These are phyloP conservation scores for Pteronotus mesoamericanus DNA, from an alignment of 2,797 vertebrate genomes.

Conservation along the genomic window DNA sequence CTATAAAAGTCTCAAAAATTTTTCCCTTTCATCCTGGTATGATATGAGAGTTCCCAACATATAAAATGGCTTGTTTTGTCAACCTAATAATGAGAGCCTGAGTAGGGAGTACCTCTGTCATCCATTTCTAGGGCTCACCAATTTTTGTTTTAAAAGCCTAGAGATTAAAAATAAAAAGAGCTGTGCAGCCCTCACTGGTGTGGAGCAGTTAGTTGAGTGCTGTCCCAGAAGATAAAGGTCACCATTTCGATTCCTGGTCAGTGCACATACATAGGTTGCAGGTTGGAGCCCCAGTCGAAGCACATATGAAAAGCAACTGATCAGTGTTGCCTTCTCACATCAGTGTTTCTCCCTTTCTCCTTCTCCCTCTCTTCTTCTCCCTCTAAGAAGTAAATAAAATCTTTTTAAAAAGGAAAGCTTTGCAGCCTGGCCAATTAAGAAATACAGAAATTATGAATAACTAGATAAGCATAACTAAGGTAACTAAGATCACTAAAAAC, in stretches of 20 bases:
- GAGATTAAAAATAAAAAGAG: constrained; percentile 31
- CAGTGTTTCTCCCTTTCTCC: too few species aligned
- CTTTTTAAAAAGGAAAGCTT: too few species aligned
- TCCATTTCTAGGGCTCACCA: background rate
- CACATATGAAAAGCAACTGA: too few species aligned
- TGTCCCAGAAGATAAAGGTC: too few species aligned
- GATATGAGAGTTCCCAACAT: background rate
- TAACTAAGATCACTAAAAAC: constrained; percentile 33
- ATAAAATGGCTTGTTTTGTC: background rate
- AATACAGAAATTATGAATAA: constrained; percentile 50
- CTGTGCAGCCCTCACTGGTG: background rate
- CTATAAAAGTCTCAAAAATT: background rate
- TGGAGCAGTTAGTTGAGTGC: too few species aligned
- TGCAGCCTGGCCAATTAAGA: constrained; percentile 11
- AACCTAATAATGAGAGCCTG: background rate
- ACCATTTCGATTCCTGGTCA: too few species aligned
- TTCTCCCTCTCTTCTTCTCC: too few species aligned
- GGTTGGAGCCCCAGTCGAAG: too few species aligned
- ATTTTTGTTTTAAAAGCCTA: constrained; percentile 44
- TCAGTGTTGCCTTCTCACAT: too few species aligned
- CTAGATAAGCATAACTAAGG: constrained; percentile 22
- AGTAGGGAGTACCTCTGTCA: background rate
- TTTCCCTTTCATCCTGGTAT: background rate
- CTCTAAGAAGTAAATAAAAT: too few species aligned
- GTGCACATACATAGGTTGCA: too few species aligned